Evolutionary conservation across 2,113 vertebrate genomes (phyloP).

Genomic region (Muscicapa adusta): DNA sequence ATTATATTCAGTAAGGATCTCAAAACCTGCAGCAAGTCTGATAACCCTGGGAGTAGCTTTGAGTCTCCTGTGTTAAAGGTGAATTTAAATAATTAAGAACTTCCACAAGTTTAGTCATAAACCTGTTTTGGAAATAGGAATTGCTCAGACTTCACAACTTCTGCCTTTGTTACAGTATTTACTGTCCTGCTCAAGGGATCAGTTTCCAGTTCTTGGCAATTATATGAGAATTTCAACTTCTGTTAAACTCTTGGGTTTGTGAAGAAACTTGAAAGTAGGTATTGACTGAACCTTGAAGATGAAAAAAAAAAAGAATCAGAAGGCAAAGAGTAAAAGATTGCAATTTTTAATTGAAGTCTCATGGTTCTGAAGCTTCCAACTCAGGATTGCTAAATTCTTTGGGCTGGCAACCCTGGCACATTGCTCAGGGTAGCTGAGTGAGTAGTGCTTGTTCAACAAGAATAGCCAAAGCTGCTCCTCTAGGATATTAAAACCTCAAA

Average conservation of each 20-base stretch:
- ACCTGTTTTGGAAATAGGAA: background rate
- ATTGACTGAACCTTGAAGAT: background rate
- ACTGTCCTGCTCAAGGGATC: background rate
- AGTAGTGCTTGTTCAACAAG: background rate
- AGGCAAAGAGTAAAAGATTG: background rate
- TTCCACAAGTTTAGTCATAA: background rate
- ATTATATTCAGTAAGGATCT: background rate
- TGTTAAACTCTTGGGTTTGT: background rate
- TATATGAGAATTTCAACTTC: background rate
- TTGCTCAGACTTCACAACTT: background rate
- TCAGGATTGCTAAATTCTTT: background rate
- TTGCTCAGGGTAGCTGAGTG: background rate
- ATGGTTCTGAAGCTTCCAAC: background rate
- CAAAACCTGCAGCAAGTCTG: background rate
- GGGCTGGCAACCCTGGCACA: background rate
- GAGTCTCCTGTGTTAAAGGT: background rate
- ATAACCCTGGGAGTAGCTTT: background rate
- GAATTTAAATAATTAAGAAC: background rate
- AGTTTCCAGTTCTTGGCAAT: background rate
- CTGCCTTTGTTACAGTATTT: background rate
- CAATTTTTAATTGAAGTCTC: conserved; percentile 16
- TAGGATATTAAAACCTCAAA: background rate
- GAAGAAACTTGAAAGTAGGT: background rate
- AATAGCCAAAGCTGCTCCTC: background rate
- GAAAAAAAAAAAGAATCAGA: background rate